These are phyloP conservation scores for Homalodisca vitripennis DNA, from an alignment of 1,140 invertebrate genomes.

Conservation along the genomic window DNA sequence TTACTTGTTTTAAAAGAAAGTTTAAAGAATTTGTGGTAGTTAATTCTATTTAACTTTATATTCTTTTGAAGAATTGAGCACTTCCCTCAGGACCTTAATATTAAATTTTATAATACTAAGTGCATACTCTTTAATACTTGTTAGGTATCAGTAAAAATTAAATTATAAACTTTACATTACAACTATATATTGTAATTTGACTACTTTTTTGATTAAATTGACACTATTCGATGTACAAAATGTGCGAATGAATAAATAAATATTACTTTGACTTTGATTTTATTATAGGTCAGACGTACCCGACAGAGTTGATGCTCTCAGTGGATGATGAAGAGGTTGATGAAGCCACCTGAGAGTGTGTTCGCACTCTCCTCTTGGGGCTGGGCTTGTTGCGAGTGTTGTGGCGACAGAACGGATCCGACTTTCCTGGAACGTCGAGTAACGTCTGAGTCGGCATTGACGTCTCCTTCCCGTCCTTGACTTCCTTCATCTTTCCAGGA, in stretches of 20 bases:
- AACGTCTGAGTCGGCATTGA: constrained; percentile 31
- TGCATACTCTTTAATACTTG: too few relatives aligned
- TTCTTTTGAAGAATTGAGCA: too few relatives aligned
- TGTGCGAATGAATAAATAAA: background rate
- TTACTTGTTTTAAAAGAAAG: too few relatives aligned
- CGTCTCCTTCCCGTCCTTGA: background rate
- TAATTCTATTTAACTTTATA: too few relatives aligned
- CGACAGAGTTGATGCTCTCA: constrained; percentile 43
- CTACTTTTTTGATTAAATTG: too few relatives aligned
- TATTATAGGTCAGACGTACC: constrained; percentile 25
- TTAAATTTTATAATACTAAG: too few relatives aligned
- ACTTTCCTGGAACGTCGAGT: constrained; percentile 42
- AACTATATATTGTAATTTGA: too few relatives aligned
- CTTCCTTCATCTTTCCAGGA: background rate
- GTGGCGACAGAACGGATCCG: constrained; percentile 16
- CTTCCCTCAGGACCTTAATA: too few relatives aligned
- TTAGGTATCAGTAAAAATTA: too few relatives aligned
- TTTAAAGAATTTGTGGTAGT: too few relatives aligned
- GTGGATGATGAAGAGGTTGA: constrained; percentile 44
- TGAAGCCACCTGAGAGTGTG: constrained; percentile 32
- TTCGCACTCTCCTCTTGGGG: constrained; percentile 41
- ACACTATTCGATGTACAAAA: too few relatives aligned
- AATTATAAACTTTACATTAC: too few relatives aligned
- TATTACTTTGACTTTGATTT: background rate
- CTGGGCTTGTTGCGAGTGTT: constrained; percentile 38